Conservation (phyloP, 2,113 vertebrate species). For the Potamarius usumacintae region DNA sequence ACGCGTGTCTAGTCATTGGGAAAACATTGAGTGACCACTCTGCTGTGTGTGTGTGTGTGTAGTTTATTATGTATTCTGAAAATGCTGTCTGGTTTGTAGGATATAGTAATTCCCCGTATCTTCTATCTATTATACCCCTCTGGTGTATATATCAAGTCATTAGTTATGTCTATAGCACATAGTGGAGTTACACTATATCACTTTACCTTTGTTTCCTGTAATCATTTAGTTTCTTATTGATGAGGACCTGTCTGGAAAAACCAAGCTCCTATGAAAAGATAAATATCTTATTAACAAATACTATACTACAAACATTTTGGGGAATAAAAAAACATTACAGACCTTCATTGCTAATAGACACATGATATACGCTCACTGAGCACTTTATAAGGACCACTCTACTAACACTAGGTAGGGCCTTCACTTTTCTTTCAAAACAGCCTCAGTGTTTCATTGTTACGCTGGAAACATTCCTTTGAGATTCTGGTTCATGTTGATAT, state of each 20-base stretch:
- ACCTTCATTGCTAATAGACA: background rate
- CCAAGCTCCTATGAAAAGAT: slow-evolving; percentile 80
- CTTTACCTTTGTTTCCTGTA: slow-evolving; percentile 84
- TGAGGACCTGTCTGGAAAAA: slow-evolving; percentile 91
- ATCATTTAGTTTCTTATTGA: slow-evolving; percentile 97
- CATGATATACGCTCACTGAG: background rate
- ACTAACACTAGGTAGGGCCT: background rate
- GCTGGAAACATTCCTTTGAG: background rate
- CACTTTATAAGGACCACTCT: background rate
- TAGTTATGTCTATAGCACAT: background rate
- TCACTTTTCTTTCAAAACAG: background rate
- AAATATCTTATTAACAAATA: background rate
- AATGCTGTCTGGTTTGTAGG: background rate
- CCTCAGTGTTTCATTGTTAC: background rate
- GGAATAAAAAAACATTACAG: no score
- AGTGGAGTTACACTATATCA: background rate
- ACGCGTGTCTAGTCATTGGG: no score
- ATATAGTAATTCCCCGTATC: background rate
- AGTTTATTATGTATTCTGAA: background rate
- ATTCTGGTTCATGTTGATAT: background rate
- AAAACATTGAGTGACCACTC: no score
- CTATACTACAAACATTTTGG: background rate
- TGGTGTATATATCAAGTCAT: background rate
- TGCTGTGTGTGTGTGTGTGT: no score
- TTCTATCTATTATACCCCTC: background rate